A percentile compares a stretch with the other conserved stretches of the same genome.
phyloP scores from a whole-genome alignment of 1,140 invertebrate species.

The Pseudomyrmex pallidus region DNA sequence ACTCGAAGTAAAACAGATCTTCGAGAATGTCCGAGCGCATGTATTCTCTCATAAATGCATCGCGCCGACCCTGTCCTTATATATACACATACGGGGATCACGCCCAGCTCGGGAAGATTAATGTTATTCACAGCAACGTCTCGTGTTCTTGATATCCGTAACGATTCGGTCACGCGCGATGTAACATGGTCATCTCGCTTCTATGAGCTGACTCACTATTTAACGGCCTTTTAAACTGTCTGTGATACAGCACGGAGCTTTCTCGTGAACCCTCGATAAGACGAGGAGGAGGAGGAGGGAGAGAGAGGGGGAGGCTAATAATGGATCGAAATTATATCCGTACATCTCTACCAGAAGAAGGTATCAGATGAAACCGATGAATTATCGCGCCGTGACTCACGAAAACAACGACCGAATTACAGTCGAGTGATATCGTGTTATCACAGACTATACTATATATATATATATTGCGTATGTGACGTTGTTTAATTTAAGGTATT shows the following conservation, averaged over 20 bases:
- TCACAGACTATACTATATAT: neutral
- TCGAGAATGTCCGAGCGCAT: neutral
- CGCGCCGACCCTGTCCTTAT: slow-evolving; percentile 5
- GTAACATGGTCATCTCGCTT: slow-evolving; percentile 59
- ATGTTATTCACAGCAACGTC: slow-evolving; percentile 57
- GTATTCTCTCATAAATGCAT: slow-evolving; percentile 26
- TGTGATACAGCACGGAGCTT: slow-evolving; percentile 23
- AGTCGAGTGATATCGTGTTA: neutral
- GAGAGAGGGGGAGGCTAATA: slow-evolving; percentile 12
- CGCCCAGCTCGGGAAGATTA: slow-evolving; percentile 41
- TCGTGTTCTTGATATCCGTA: slow-evolving; percentile 38
- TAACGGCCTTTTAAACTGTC: slow-evolving; percentile 62
- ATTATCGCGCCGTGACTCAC: slow-evolving; percentile 14
- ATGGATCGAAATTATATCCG: slow-evolving; percentile 18
- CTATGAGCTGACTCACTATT: slow-evolving; percentile 64
- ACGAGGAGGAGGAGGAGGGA: slow-evolving; percentile 9
- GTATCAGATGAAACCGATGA: neutral
- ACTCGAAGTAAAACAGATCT: neutral
- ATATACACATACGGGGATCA: neutral
- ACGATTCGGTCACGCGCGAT: slow-evolving; percentile 35
- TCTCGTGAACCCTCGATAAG: slow-evolving; percentile 39
- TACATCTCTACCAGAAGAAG: neutral
- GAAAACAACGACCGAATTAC: neutral
- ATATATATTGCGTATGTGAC: too few species aligned
- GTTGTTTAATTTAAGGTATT: neutral